phyloP scores from a whole-genome alignment of 2,888 invertebrate species.

The Ischnus inquisitorius region DNA sequence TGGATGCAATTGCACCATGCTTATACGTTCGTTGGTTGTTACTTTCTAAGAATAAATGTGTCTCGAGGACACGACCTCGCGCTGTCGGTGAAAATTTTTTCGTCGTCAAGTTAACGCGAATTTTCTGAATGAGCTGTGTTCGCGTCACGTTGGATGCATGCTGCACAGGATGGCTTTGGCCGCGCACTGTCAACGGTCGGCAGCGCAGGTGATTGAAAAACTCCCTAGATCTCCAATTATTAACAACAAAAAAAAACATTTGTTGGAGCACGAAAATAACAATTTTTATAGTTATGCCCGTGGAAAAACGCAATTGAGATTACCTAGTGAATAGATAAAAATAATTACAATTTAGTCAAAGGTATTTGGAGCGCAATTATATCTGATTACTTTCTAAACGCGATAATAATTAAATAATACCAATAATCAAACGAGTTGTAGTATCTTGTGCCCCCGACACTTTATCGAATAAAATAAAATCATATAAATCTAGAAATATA shows the following conservation, averaged over 20 bases:
- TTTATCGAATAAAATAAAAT: no score
- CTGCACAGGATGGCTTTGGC: background rate
- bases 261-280: background rate
- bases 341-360: background rate
- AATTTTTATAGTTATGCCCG: background rate
- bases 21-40: background rate
- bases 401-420: background rate
- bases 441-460: background rate
- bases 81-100: slow-evolving; percentile 18
- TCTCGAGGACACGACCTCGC: background rate
- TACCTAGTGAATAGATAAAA: background rate
- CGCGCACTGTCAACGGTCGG: background rate
- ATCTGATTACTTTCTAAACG: background rate
- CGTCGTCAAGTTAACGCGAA: slow-evolving; percentile 69
- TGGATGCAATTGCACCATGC: background rate
- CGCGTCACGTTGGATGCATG: background rate
- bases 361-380: background rate
- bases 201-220: background rate
- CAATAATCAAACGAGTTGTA: background rate
- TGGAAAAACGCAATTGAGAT: no score
- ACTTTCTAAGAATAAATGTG: slow-evolving; percentile 32
- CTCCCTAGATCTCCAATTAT: background rate
- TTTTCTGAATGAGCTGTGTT: slow-evolving; percentile 42
- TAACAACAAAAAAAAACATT: background rate
- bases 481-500: no score